Evolutionary conservation across 2,113 vertebrate species (phyloP).

Genomic region (Pygoscelis antarcticus): DNA sequence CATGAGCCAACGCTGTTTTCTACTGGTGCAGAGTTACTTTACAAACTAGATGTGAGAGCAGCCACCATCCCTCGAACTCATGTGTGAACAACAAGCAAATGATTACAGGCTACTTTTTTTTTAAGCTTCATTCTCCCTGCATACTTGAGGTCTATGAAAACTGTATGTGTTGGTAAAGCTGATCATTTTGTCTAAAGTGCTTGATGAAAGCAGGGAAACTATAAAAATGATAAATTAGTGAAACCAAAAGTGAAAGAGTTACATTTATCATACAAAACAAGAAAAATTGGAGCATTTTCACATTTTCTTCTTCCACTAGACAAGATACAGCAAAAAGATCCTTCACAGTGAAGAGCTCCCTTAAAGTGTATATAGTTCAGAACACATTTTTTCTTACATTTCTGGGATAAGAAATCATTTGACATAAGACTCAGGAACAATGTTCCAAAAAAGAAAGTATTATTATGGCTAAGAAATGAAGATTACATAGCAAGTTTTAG

Average conservation of each 20-base stretch:
- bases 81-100: not conserved
- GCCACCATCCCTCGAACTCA: not conserved
- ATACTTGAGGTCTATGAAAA: not conserved
- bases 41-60: not conserved
- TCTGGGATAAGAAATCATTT: not conserved
- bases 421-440: not conserved
- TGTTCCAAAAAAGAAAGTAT: not conserved
- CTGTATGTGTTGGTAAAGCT: not conserved
- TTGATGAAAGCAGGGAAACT: conserved; percentile 10
- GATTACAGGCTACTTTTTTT: not conserved
- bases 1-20: not conserved
- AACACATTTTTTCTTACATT: not conserved
- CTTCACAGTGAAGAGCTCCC: not conserved
- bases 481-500: not conserved
- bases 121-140: not conserved
- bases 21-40: not conserved
- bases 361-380: not conserved
- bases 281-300: not conserved
- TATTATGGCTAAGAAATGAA: not conserved
- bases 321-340: not conserved
- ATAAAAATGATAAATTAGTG: not conserved
- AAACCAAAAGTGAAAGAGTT: not conserved
- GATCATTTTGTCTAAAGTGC: conserved; percentile 33
- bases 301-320: not conserved
- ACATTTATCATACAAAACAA: not conserved